Evolutionary conservation across 64 coral and sea anemone genomes (phyloP), one percentile per base, ranked within the genome.

Genomic region (Stichodactyla helianthus): DNA sequence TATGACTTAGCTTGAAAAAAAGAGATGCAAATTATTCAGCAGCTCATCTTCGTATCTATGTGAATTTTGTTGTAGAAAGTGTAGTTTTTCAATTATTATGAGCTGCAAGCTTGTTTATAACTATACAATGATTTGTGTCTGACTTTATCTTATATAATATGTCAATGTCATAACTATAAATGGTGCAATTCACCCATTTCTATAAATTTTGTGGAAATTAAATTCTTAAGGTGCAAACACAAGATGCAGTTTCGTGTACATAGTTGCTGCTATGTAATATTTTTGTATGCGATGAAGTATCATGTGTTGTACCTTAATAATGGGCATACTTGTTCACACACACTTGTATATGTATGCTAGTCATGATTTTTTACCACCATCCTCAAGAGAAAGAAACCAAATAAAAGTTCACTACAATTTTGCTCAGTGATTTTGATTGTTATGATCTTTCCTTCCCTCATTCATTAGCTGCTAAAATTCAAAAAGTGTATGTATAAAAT

Each of bases 1-100:
- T 81, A 53, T 81, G 35, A 81, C 78, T 81, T 81, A 81, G 78
- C 78, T 81, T 81, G 15, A 54, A 81, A 79, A 81, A 81, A 79
- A 44, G 67, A 27, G 67, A 81, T 81, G 78, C 78, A 81, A 20
- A 52, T 52, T 52, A 81, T 51, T 18, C 31, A 19, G 50, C 78
- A 81, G 78, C 78, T 81, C 78, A 81, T 8, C 68, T 74, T 74
- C 55, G 26, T 74, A 26, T 74, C 68, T 31, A 74, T 74, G 68
- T 74, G 25, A 74, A 74, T 28, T 74, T 31, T 74, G 68, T 74
- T 74, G 68, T 74, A 74, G 68, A 74, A 14, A 74, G 25, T 13
- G n/a, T 74, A 74, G 68, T 74, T 31, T 31, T 31, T 31, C 68
- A 28, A 74, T 27, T 74, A 74, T 31, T 28, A 74, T 31, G 68